These are phyloP conservation scores for Cavia porcellus DNA, from an alignment of 2,113 vertebrate genomes.

Conservation along the genomic window DNA sequence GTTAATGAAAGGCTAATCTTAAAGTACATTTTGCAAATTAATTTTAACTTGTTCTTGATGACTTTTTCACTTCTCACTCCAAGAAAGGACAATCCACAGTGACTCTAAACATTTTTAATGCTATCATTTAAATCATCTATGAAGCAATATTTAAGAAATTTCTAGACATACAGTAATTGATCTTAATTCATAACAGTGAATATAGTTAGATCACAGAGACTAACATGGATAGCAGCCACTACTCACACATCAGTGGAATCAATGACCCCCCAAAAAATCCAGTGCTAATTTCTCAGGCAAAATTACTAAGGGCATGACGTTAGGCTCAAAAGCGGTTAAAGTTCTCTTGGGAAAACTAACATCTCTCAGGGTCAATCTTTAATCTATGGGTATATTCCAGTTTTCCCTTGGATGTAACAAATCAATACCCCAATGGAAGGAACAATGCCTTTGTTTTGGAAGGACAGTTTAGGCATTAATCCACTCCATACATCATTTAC, in stretches of 20 bases:
- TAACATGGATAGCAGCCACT: conserved; percentile 60
- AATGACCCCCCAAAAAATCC: conserved; percentile 80
- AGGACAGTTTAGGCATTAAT: neutral
- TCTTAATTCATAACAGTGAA: conserved; percentile 68
- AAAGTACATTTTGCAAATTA: conserved; percentile 43
- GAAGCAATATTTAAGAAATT: conserved; percentile 8
- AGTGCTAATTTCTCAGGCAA: conserved; percentile 83
- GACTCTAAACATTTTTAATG: neutral
- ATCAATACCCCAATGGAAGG: conserved; percentile 43
- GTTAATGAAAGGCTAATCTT: neutral
- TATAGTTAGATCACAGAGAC: conserved; percentile 68
- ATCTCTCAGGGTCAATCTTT: conserved; percentile 66
- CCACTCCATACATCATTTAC: neutral
- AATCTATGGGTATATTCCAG: conserved; percentile 71
- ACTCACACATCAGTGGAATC: conserved; percentile 78
- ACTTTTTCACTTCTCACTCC: neutral
- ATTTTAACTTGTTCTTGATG: conserved; percentile 30
- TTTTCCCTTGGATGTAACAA: conserved; percentile 34
- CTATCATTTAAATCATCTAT: conserved; percentile 54
- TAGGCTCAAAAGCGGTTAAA: conserved; percentile 62
- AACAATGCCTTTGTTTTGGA: conserved; percentile 34
- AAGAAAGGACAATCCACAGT: conserved; percentile 29
- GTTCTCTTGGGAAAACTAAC: conserved; percentile 76
- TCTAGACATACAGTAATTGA: conserved; percentile 54
- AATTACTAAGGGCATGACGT: conserved; percentile 78